phyloP scores from a whole-genome alignment of 1,140 invertebrate genomes.

The Archivesica marissinica region DNA sequence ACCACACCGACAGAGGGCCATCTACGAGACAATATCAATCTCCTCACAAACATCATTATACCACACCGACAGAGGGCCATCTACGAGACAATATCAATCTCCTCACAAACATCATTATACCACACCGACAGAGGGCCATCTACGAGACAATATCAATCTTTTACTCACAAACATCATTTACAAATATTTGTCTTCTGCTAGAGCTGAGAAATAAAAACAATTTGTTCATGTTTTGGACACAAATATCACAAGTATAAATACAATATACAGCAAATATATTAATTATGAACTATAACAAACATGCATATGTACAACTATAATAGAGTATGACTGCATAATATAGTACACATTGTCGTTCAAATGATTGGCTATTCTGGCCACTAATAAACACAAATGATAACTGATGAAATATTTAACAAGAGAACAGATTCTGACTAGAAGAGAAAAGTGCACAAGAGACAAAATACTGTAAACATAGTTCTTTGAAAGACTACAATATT shows the following conservation, averaged over 20 bases:
- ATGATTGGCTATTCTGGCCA: background rate
- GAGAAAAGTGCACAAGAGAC: background rate
- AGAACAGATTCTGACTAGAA: conserved; percentile 29
- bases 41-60: too few species aligned
- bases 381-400: background rate
- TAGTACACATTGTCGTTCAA: background rate
- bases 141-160: too few species aligned
- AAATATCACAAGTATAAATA: background rate
- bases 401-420: background rate
- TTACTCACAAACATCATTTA: too few species aligned
- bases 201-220: too few species aligned
- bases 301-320: background rate
- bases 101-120: too few species aligned
- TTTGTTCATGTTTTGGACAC: too few species aligned
- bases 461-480: conserved; percentile 14
- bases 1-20: too few species aligned
- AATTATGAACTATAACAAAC: background rate
- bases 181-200: too few species aligned
- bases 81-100: too few species aligned
- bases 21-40: too few species aligned
- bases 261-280: background rate
- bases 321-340: background rate
- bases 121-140: too few species aligned
- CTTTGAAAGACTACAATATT: conserved; percentile 9
- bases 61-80: too few species aligned